phyloP scores from a whole-genome alignment of 2,888 invertebrate species.

The Augiades crinisus region DNA sequence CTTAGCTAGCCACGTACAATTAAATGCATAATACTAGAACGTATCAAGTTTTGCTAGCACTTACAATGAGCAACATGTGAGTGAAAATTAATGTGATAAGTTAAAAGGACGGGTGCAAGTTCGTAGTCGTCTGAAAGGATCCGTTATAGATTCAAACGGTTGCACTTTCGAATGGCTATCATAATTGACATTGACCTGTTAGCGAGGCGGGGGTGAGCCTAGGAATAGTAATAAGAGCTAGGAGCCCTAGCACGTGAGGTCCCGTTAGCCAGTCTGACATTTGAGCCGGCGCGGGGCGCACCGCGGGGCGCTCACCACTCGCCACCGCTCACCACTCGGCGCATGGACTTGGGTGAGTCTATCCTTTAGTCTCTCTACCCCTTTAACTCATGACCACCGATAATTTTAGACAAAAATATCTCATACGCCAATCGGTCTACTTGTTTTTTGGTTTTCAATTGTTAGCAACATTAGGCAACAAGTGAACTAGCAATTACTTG shows the following conservation, averaged over 20 bases:
- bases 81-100: too few relatives aligned
- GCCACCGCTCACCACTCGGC: constrained; percentile 23
- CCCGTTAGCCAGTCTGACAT: constrained; percentile 54
- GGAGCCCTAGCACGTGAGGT: constrained; percentile 27
- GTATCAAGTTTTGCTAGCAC: too few relatives aligned
- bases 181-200: constrained; percentile 11
- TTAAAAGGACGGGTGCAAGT: too few relatives aligned
- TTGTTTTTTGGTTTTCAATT: not conserved
- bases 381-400: constrained; percentile 3
- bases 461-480: too few relatives aligned
- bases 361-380: not conserved
- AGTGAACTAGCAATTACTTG: too few relatives aligned
- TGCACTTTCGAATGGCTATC: not conserved
- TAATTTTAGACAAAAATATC: not conserved
- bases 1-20: too few relatives aligned
- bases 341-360: constrained; percentile 60
- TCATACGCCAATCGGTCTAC: not conserved
- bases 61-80: too few relatives aligned
- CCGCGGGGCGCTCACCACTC: constrained; percentile 36
- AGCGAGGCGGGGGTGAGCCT: not conserved
- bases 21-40: too few relatives aligned
- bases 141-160: not conserved
- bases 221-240: not conserved
- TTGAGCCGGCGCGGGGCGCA: constrained; percentile 46
- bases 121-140: not conserved